Evolutionary conservation across 1,140 invertebrate species (phyloP), one percentile per base, ranked within the genome.

Genomic region (Micrasema minimum): DNA sequence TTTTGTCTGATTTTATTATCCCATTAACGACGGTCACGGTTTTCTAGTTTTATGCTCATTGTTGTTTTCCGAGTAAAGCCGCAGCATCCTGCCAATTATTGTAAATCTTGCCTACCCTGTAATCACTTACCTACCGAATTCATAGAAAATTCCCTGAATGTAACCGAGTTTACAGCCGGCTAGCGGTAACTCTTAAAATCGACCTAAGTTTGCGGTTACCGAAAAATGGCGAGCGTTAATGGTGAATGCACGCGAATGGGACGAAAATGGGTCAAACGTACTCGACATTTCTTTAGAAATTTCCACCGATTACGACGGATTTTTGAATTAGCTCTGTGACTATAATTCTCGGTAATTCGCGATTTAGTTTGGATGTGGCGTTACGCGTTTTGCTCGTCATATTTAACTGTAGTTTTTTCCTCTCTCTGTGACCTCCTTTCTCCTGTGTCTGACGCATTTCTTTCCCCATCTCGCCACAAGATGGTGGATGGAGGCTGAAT

Each of bases 331-430:
- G 7, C 26, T 11, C 20, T 20, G 35, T 38, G 37, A 43, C 35
- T 59, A 2, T 43, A 12, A 22, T 59, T 23, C 55, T 41, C 10
- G 16, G 38, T 38, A 38, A 59, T 41, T 31, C 20, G 20, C 37
- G 35, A 31, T 31, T 31, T 38, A 20, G 9, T 14, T 20, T 18
- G 16, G 16, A 41, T 41, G 55, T 59, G 7, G 18, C 22, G 37
- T 16, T 59, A 41, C 12, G 14, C 43, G 59, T 45, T 64, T 64
- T 64, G 22, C 23, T 26, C 18, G 59, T 59, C 55, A 16, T n/a
- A 41, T 64, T 64, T 64, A 64, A 64, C 59, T 45, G 43, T 46
- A 46, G n/a, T 64, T 45, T 64, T 64, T 64, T 38, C 59, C 59
- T 22, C 26, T 62, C 57, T 22, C 43, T 46, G 22, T 64, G 59